phyloP scores from a whole-genome alignment of 2,888 invertebrate genomes.

The Zygaena filipendulae region DNA sequence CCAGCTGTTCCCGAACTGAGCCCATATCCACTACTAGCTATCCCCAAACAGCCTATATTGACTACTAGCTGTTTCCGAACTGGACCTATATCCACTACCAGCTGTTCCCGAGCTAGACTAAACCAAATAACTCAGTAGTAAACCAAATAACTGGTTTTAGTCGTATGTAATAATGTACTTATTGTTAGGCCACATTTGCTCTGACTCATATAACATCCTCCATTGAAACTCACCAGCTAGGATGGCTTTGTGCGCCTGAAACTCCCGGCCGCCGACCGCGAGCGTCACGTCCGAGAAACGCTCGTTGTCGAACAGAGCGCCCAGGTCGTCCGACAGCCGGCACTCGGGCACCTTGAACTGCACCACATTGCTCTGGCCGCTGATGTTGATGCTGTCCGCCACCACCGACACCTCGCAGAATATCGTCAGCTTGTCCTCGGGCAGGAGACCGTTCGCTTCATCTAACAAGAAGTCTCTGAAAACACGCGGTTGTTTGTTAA shows the following conservation, averaged over 20 bases:
- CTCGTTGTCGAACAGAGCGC: slow-evolving; percentile 95
- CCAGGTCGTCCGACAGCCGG: slow-evolving; percentile 94
- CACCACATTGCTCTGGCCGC: slow-evolving; percentile 97
- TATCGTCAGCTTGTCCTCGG: slow-evolving; percentile 99
- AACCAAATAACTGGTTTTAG: too few relatives aligned
- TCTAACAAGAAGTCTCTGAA: slow-evolving; percentile 96
- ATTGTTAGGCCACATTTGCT: too few relatives aligned
- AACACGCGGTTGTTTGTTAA: too few relatives aligned
- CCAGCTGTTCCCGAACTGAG: too few relatives aligned
- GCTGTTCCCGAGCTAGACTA: too few relatives aligned
- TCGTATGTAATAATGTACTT: too few relatives aligned
- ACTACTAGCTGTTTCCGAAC: too few relatives aligned
- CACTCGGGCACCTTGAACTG: slow-evolving; percentile 98
- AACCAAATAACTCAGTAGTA: too few relatives aligned
- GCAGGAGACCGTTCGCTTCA: slow-evolving; percentile 97
- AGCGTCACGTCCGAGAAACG: slow-evolving; percentile 98
- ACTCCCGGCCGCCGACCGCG: slow-evolving; percentile 89
- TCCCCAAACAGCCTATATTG: too few relatives aligned
- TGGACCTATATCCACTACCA: too few relatives aligned
- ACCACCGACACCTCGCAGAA: slow-evolving; percentile 98
- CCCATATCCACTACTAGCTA: too few relatives aligned
- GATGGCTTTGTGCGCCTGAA: slow-evolving; percentile 97
- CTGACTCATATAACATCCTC: too few relatives aligned
- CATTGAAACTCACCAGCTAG: slow-evolving; percentile 78
- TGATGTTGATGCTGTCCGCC: slow-evolving; percentile 99